Evolutionary conservation across 2,888 invertebrate species (phyloP).

Genomic region (Cheilosia variabilis): DNA sequence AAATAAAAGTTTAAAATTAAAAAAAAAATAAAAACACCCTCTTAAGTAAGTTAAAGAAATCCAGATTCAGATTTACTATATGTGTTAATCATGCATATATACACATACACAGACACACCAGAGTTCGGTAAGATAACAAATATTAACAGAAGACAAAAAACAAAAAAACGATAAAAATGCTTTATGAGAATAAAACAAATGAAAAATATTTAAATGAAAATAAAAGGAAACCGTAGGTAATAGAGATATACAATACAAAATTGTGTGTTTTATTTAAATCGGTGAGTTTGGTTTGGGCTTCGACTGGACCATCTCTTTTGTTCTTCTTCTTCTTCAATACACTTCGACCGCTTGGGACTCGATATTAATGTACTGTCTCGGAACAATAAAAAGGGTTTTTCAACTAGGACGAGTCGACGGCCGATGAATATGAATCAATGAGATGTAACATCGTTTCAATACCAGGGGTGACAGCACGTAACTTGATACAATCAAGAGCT

Average conservation of each 20-base stretch:
- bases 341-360: too few relatives aligned
- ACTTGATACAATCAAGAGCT: too few relatives aligned
- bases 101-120: constrained; percentile 15
- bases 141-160: neutral
- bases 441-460: too few relatives aligned
- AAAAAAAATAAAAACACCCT: constrained; percentile 19
- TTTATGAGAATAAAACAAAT: constrained; percentile 73
- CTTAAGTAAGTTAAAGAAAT: constrained; percentile 47
- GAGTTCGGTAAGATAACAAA: constrained; percentile 49
- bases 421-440: too few relatives aligned
- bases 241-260: constrained; percentile 70
- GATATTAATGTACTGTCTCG: too few relatives aligned
- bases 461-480: too few relatives aligned
- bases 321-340: too few relatives aligned
- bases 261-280: constrained; percentile 47
- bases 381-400: too few relatives aligned
- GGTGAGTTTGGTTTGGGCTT: too few relatives aligned
- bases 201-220: constrained; percentile 71
- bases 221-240: constrained; percentile 70
- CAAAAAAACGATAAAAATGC: constrained; percentile 53
- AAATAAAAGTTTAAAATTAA: too few relatives aligned
- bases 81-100: constrained; percentile 38
- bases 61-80: constrained; percentile 62
- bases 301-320: too few relatives aligned
- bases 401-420: too few relatives aligned